Evolutionary conservation across 2,113 vertebrate genomes (phyloP).

Genomic region (Hepsetus odoe): DNA sequence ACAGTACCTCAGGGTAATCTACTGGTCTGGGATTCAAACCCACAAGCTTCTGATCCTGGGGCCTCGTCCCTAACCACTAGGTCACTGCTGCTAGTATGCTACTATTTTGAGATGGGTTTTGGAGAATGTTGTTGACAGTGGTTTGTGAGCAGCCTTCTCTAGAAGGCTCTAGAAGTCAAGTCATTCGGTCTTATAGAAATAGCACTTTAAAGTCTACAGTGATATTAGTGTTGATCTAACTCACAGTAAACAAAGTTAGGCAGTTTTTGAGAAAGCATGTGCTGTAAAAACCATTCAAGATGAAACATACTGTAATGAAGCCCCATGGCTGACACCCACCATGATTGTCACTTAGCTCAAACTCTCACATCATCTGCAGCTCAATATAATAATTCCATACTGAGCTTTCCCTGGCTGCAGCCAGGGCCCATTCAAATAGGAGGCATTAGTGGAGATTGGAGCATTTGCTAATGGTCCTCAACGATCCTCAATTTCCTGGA

Average conservation of each 20-base stretch:
- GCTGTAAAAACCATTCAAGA: slow-evolving; percentile 22
- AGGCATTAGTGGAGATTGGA: not conserved
- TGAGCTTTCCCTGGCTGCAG: not conserved
- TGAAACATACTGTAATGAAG: slow-evolving; percentile 15
- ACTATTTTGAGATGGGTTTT: too few relatives aligned
- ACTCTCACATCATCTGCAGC: slow-evolving; percentile 16
- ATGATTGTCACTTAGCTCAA: not conserved
- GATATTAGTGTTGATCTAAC: slow-evolving; percentile 28
- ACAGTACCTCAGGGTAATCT: too few relatives aligned
- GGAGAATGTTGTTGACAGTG: too few relatives aligned
- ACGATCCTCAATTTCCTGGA: not conserved
- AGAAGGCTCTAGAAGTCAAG: too few relatives aligned
- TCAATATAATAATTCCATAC: slow-evolving; percentile 15
- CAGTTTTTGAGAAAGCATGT: slow-evolving; percentile 8
- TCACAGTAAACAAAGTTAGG: not conserved
- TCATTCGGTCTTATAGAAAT: slow-evolving; percentile 4
- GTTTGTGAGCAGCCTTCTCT: too few relatives aligned
- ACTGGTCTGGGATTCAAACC: too few relatives aligned
- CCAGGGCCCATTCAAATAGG: not conserved
- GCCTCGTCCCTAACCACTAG: too few relatives aligned
- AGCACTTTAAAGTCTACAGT: slow-evolving; percentile 12
- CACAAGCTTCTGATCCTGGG: too few relatives aligned
- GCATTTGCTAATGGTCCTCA: not conserved
- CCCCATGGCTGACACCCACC: slow-evolving; percentile 15
- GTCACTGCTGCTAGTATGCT: too few relatives aligned